Base-by-base conservation (phyloP, 2,888 invertebrate species). In the Apamea monoglypha region DNA sequence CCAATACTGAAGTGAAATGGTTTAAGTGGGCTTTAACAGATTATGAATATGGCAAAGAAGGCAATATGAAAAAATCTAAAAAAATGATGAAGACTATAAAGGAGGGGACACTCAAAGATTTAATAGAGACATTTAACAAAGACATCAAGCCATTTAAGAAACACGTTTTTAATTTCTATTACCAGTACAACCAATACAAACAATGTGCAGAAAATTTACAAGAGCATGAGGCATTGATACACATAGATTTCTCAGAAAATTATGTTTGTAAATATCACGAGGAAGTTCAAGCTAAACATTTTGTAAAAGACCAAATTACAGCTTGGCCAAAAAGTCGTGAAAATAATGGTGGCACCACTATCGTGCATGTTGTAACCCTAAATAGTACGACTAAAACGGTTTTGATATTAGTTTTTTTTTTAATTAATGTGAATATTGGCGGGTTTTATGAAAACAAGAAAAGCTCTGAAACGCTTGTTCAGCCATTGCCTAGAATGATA, bases 271-370 rank as follows among this genome's bases (percentile, higher is more conserved):
- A 69, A 32, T 69, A 50, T 50, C 32, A 69, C 50, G 3, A 69
- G 32, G 69, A 69, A 4, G 50, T 69, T 1, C 69, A 69, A 4
- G 69, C 69, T 6, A 53, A 69, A 32, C 69, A 69, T 69, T 69
- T 69, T 69, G 50, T 69, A 14, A 69, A 69, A 25, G 32, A 69
- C 25, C 69, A 69, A 69, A 53, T 69, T 32, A 68, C n/a, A n/a
- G n/a, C n/a, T n/a, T n/a, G n/a, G n/a, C n/a, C n/a, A n/a, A n/a
- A n/a, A n/a, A n/a, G n/a, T n/a, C n/a, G n/a, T n/a, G n/a, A n/a
- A n/a, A n/a, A n/a, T n/a, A n/a, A n/a, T n/a, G n/a, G n/a, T n/a
- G n/a, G n/a, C n/a, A n/a, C n/a, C n/a, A n/a, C n/a, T n/a, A n/a
- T n/a, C n/a, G n/a, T n/a, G n/a, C n/a, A n/a, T n/a, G n/a, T n/a